phyloP scores from a whole-genome alignment of 2,888 invertebrate species.

The Megamerina dolium region DNA sequence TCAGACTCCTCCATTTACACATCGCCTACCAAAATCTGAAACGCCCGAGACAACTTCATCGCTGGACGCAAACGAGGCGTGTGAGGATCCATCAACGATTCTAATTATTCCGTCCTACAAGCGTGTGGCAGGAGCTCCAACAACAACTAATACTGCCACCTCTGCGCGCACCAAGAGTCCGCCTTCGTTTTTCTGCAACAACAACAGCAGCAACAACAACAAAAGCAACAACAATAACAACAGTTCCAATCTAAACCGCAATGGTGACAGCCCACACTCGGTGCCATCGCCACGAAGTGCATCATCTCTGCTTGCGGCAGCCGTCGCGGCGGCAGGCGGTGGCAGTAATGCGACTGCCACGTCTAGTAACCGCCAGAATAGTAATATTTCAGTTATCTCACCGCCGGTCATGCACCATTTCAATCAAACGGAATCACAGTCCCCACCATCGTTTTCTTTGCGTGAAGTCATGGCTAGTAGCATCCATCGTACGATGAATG shows the following conservation, averaged over 20 bases:
- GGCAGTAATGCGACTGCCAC: slow-evolving; percentile 24
- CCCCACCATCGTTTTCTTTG: slow-evolving; percentile 61
- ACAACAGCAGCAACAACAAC: slow-evolving; percentile 29
- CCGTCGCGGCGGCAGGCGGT: slow-evolving; percentile 31
- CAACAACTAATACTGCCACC: slow-evolving; percentile 24
- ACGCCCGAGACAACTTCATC: slow-evolving; percentile 51
- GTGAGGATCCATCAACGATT: slow-evolving; percentile 68
- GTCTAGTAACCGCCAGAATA: slow-evolving; percentile 14
- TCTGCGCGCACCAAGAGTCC: slow-evolving; percentile 23
- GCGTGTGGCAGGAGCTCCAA: slow-evolving; percentile 52
- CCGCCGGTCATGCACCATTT: slow-evolving; percentile 41
- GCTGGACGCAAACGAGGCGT: slow-evolving; percentile 42
- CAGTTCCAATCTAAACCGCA: slow-evolving; percentile 39
- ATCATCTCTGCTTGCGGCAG: slow-evolving; percentile 31
- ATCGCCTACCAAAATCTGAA: slow-evolving; percentile 47
- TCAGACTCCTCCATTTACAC: slow-evolving; percentile 27
- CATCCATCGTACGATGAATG: slow-evolving; percentile 70
- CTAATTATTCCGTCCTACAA: slow-evolving; percentile 91
- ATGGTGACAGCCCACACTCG: slow-evolving; percentile 51
- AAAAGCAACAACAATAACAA: slow-evolving; percentile 35
- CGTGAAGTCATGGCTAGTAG: slow-evolving; percentile 89
- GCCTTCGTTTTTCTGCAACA: slow-evolving; percentile 27
- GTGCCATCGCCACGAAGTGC: slow-evolving; percentile 32
- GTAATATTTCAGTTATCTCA: slow-evolving; percentile 47
- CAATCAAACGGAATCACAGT: slow-evolving; percentile 50